A percentile compares a stretch with the other conserved stretches of the same genome.
phyloP scores from a whole-genome alignment of 2,797 vertebrate species.

The Muscicapa striata region DNA sequence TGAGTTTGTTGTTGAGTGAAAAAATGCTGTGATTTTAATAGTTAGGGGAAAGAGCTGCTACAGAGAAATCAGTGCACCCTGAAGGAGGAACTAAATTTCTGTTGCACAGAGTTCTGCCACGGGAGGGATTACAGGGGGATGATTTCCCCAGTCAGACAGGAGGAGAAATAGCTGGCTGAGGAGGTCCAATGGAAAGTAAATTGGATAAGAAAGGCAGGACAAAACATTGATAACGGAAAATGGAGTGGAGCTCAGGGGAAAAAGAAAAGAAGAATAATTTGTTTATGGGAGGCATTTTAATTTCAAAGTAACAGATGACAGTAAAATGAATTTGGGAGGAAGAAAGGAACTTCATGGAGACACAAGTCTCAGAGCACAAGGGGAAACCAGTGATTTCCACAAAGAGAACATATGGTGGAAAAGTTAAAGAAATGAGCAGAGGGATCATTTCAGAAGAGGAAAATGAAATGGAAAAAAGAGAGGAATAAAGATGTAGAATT shows the following conservation, averaged over 20 bases:
- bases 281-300: conserved; percentile 45
- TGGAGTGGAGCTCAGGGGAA: background rate
- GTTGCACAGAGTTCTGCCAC: background rate
- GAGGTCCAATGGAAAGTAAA: conserved; percentile 17
- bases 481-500: background rate
- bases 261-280: background rate
- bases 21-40: conserved; percentile 21
- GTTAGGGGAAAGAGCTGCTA: background rate
- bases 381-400: background rate
- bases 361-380: background rate
- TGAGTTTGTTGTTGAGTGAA: background rate
- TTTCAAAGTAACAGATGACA: conserved; percentile 32
- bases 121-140: background rate
- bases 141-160: conserved; percentile 2
- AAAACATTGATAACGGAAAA: conserved; percentile 33
- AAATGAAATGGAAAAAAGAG: background rate
- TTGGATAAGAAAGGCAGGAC: background rate
- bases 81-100: conserved; percentile 24
- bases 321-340: conserved; percentile 11
- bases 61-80: background rate
- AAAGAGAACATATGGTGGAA: background rate
- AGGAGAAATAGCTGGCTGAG: background rate
- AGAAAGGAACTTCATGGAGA: background rate
- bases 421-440: background rate
- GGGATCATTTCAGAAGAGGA: background rate